phyloP scores from a whole-genome alignment of 2,888 invertebrate species.

The Acleris laterana region DNA sequence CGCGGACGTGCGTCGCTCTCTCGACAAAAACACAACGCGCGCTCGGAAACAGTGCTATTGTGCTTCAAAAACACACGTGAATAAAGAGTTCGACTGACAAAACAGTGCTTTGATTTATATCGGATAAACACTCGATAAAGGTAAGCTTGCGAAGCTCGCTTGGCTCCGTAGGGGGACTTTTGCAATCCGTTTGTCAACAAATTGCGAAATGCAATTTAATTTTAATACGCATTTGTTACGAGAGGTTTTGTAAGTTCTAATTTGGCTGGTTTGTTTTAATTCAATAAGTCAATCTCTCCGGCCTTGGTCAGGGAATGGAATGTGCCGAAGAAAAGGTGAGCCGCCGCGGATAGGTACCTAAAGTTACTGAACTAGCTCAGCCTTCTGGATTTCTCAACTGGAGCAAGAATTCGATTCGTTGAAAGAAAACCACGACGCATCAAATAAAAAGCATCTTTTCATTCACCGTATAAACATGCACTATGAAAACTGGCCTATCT shows the following conservation, averaged over 20 bases:
- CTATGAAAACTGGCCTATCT: background rate
- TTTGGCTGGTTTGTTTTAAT: constrained; percentile 35
- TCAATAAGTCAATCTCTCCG: constrained; percentile 46
- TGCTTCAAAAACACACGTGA: constrained; percentile 53
- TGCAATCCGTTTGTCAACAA: constrained; percentile 76
- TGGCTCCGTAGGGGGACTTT: constrained; percentile 67
- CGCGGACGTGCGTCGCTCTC: constrained; percentile 54
- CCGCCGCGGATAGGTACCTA: constrained; percentile 36
- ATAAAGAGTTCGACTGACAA: constrained; percentile 28
- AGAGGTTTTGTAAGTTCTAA: constrained; percentile 49
- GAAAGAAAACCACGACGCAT: background rate
- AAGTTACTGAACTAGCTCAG: constrained; percentile 31
- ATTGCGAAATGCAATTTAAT: constrained; percentile 56
- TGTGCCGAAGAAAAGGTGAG: constrained; percentile 41
- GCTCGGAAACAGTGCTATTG: constrained; percentile 71
- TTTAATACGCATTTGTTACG: constrained; percentile 46
- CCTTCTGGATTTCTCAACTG: constrained; percentile 21
- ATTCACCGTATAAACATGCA: background rate
- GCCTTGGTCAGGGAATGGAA: constrained; percentile 43
- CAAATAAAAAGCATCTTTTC: background rate
- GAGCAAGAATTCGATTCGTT: background rate
- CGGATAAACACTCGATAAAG: constrained; percentile 69
- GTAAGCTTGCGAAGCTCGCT: constrained; percentile 63
- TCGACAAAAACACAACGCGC: constrained; percentile 58
- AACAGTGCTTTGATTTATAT: constrained; percentile 18